Evolutionary conservation across 2,888 invertebrate genomes (phyloP), one percentile per base, ranked within the genome.

Genomic region (Oxycera nigricornis): DNA sequence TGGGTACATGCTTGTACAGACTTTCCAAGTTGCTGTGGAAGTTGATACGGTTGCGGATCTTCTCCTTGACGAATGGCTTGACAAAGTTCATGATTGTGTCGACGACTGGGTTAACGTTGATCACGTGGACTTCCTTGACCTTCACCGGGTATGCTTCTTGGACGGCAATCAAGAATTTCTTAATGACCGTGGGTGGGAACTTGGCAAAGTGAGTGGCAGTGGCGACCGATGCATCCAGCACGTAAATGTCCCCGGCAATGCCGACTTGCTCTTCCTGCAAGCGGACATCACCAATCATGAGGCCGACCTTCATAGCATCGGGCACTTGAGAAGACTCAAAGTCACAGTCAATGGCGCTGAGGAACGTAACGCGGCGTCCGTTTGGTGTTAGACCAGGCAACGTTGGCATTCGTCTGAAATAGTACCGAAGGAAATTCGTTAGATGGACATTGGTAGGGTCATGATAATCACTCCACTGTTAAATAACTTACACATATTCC

Each of bases 101-200:
- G 35, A 94, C 92, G 41, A 94, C 84, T 0, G 94, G 93, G 1
- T 93, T 93, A 2, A 93, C 91, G 82, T 95, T 94, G 81, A 95
- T 90, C 0, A 94, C 91, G 82, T 95, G 94, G 30, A 94, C 93
- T 85, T 94, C 93, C 85, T 94, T 94, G 80, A 94, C 87, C 83
- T 94, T 94, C 0, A 94, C 94, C 3, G 94, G 94, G 83, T 94
- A 95, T 2, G 94, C 94, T 86, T 95, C 94, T 88, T 93, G 92
- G 20, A 94, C 93, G 83, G 93, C 93, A 76, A 94, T 91, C 80
- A 94, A 87, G 86, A 94, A 94, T 85, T 94, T 94, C 87, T 94
- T 94, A 72, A 94, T 91, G 68, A 93, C 85, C 0, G 91, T 87
- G 0, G 94, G 94, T 0, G 94, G 93, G 83, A 94, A 92, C 86